Conservation (phyloP, 1,140 invertebrate genomes). For the Nephila pilipes region DNA sequence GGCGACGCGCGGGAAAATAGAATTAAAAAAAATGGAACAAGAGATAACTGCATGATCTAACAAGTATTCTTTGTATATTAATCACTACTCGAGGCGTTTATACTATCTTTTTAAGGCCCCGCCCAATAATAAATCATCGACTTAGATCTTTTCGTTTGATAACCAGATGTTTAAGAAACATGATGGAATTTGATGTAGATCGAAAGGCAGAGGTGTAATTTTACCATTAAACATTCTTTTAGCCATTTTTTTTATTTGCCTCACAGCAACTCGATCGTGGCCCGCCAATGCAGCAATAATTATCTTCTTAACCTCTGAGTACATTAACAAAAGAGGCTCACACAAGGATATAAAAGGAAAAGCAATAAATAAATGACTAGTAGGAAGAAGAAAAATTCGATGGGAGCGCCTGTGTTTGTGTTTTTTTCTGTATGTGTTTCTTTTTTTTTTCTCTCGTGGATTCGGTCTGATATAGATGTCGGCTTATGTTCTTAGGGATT, state of each 20-base stretch:
- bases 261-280: conserved; percentile 17
- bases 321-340: conserved; percentile 44
- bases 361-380: conserved; percentile 45
- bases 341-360: conserved; percentile 19
- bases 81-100: conserved; percentile 69
- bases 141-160: conserved; percentile 54
- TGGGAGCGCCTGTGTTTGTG: conserved; percentile 18
- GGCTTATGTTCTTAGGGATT: conserved; percentile 68
- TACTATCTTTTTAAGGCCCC: conserved; percentile 65
- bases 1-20: not conserved
- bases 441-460: conserved; percentile 6
- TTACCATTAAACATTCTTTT: conserved; percentile 69
- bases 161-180: conserved; percentile 68
- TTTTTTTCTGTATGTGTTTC: not conserved
- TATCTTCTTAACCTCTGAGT: conserved; percentile 66
- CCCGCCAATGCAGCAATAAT: conserved; percentile 49
- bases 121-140: conserved; percentile 62
- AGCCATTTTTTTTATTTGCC: not conserved
- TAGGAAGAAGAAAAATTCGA: not conserved
- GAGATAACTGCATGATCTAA: conserved; percentile 33
- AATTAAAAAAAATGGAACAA: conserved; percentile 20
- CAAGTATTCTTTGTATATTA: conserved; percentile 72
- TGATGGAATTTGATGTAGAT: conserved; percentile 55
- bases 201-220: conserved; percentile 61
- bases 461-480: conserved; percentile 69